A percentile compares a stretch with the other conserved stretches of the same genome.
Conservation (phyloP, 1,140 invertebrate species). For the Neodiprion virginianus region DNA sequence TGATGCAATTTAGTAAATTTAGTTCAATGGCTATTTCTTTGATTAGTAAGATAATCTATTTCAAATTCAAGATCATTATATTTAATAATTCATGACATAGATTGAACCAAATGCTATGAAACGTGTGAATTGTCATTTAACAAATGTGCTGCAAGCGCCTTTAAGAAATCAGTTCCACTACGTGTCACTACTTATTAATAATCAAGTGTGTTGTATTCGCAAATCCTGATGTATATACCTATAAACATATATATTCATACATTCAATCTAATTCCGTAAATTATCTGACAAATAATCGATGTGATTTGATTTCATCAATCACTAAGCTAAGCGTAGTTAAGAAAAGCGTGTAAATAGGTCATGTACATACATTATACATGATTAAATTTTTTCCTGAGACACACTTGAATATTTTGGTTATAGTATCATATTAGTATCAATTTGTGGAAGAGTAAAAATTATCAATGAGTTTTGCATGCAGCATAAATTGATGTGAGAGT, state of each 20-base stretch:
- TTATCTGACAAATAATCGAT: no score
- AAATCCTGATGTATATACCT: background rate
- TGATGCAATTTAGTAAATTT: background rate
- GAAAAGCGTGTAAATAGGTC: no score
- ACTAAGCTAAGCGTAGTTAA: no score
- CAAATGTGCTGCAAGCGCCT: background rate
- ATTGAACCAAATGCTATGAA: background rate
- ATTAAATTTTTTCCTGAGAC: background rate
- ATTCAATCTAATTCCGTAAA: no score
- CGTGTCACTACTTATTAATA: background rate
- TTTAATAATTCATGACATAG: background rate
- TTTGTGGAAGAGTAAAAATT: background rate
- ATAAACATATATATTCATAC: no score
- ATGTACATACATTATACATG: no score
- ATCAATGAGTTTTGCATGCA: slow-evolving; percentile 5
- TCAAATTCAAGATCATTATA: background rate
- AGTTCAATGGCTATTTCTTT: background rate
- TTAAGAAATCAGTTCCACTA: background rate
- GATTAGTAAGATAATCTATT: background rate
- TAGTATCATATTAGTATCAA: background rate
- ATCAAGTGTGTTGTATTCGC: background rate
- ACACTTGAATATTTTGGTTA: background rate
- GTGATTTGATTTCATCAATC: no score
- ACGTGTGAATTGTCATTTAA: background rate
- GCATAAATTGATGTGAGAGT: background rate